Percentiles rank a stretch among this genome's conserved stretches.
Evolutionary conservation across 2,113 vertebrate genomes (phyloP).

Genomic region (Ochotona princeps): DNA sequence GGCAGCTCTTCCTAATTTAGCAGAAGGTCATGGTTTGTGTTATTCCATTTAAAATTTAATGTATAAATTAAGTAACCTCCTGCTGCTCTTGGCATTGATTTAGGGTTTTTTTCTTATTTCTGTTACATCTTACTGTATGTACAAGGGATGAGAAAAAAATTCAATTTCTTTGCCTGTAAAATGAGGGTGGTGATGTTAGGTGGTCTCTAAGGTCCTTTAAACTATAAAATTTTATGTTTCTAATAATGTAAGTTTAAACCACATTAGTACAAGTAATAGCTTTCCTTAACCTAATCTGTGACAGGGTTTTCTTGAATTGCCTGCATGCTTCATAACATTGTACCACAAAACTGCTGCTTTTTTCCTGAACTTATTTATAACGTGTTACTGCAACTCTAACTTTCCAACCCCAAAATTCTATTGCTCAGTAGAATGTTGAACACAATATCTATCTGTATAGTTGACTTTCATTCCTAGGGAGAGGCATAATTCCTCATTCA

Average conservation of each 20-base stretch:
- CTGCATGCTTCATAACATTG: conserved; percentile 59
- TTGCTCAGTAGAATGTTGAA: conserved; percentile 9
- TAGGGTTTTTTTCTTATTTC: conserved; percentile 64
- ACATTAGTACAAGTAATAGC: conserved; percentile 52
- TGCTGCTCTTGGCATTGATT: neutral
- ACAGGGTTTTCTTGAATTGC: conserved; percentile 47
- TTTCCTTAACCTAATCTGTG: conserved; percentile 54
- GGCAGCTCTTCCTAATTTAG: neutral
- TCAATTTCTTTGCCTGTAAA: conserved; percentile 61
- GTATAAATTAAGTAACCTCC: neutral
- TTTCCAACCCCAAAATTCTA: neutral
- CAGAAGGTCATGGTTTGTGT: conserved; percentile 49
- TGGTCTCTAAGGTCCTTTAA: conserved; percentile 58
- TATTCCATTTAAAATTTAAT: conserved; percentile 51
- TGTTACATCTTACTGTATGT: neutral
- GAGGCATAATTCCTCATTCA: conserved; percentile 4
- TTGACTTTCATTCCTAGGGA: neutral
- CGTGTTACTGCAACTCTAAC: neutral
- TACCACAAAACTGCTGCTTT: neutral
- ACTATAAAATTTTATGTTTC: conserved; percentile 62
- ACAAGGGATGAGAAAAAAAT: conserved; percentile 20
- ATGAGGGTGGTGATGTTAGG: conserved; percentile 2
- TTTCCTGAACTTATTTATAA: neutral
- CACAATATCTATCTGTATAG: conserved; percentile 19
- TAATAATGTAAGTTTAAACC: conserved; percentile 72